These are phyloP conservation scores for Peromyscus eremicus DNA, from an alignment of 2,797 vertebrate genomes.

Conservation along the genomic window DNA sequence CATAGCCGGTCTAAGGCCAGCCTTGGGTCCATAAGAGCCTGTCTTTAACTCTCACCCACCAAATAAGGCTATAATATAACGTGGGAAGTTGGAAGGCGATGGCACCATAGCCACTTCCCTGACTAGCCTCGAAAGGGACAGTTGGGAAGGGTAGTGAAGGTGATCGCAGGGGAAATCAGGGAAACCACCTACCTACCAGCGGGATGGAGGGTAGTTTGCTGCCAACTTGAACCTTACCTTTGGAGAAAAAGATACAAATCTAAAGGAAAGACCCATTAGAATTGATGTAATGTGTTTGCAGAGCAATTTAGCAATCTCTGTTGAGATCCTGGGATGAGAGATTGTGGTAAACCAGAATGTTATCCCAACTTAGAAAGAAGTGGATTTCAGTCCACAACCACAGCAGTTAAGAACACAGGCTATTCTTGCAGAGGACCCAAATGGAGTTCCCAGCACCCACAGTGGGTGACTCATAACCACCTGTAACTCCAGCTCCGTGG, in stretches of 20 bases:
- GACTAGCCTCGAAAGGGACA: neutral
- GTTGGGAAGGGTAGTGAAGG: neutral
- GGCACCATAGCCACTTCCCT: neutral
- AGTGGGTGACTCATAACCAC: neutral
- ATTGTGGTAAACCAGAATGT: neutral
- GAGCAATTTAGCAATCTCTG: neutral
- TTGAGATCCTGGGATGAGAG: neutral
- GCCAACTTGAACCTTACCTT: neutral
- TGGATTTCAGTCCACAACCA: neutral
- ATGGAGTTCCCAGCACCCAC: neutral
- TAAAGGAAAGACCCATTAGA: neutral
- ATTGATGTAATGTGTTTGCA: neutral
- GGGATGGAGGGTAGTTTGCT: neutral
- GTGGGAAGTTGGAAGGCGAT: neutral
- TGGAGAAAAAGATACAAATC: neutral
- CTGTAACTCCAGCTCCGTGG: neutral
- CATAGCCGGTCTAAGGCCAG: neutral
- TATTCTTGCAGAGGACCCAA: neutral
- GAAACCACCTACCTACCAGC: rapidly evolving
- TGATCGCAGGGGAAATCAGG: too few species aligned
- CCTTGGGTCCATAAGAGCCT: neutral
- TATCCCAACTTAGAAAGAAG: neutral
- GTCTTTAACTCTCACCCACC: neutral
- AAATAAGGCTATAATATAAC: neutral
- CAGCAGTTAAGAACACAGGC: neutral